Conservation (phyloP, 2,888 invertebrate genomes). For the Drosophila fulvimacula region DNA sequence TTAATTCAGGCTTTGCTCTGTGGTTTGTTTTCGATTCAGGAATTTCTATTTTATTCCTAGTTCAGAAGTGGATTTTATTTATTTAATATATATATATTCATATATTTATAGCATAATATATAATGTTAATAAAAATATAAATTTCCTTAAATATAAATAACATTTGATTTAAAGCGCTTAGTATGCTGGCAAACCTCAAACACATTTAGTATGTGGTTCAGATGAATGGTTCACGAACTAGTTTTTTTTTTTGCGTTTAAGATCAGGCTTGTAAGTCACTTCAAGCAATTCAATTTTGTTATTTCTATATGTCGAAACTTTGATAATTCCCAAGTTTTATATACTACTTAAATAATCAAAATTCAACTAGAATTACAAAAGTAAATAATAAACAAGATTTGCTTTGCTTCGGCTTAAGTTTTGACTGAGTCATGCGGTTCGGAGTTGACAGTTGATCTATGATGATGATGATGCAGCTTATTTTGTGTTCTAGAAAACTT, state of each 20-base stretch:
- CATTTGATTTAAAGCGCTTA: neutral
- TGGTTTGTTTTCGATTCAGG: neutral
- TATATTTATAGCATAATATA: neutral
- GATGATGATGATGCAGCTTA: neutral
- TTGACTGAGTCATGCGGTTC: neutral
- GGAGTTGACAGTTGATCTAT: neutral
- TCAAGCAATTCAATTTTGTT: too few relatives aligned
- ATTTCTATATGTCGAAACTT: neutral
- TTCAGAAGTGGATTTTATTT: neutral
- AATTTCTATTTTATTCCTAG: neutral
- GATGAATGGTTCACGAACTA: too few relatives aligned
- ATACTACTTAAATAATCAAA: neutral
- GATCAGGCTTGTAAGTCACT: too few relatives aligned
- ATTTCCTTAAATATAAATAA: neutral
- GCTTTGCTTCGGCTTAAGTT: neutral
- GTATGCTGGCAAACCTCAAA: neutral
- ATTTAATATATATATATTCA: neutral
- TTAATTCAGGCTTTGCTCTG: neutral
- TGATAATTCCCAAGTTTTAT: neutral
- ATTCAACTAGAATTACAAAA: neutral
- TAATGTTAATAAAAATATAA: neutral
- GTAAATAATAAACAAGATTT: neutral
- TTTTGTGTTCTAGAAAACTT: slow-evolving; percentile 1
- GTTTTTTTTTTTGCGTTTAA: too few relatives aligned
- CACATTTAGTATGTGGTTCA: neutral